Evolutionary conservation across 2,888 invertebrate species (phyloP).

Genomic region (Aphodius granarius): DNA sequence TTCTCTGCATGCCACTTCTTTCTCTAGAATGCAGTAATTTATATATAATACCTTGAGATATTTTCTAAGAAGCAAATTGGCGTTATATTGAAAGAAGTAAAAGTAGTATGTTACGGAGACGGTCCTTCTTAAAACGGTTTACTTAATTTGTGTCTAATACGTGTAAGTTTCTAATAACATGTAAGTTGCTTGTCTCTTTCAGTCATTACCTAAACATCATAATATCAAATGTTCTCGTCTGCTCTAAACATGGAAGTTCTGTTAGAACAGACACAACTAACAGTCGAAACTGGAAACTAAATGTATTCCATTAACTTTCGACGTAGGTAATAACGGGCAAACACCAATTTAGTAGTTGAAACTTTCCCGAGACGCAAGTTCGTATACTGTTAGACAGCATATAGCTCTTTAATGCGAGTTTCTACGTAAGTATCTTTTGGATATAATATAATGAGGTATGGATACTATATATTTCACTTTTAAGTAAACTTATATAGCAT

Average conservation of each 20-base stretch:
- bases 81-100: background rate
- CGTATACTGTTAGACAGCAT: too few species aligned
- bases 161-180: too few species aligned
- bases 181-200: background rate
- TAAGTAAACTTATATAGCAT: background rate
- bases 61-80: background rate
- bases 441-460: too few species aligned
- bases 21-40: background rate
- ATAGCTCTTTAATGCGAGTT: too few species aligned
- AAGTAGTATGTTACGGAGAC: background rate
- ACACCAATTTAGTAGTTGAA: background rate
- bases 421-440: too few species aligned
- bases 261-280: background rate
- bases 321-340: background rate
- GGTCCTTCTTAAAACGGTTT: background rate
- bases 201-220: background rate
- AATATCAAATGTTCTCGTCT: background rate
- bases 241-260: background rate
- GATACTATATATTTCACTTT: too few species aligned
- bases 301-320: background rate
- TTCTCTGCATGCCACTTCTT: background rate
- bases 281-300: background rate
- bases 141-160: too few species aligned
- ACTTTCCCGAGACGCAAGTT: background rate
- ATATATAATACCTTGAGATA: background rate